Evolutionary conservation across 2,797 vertebrate genomes (phyloP).

Genomic region (Intellagama lesueurii): DNA sequence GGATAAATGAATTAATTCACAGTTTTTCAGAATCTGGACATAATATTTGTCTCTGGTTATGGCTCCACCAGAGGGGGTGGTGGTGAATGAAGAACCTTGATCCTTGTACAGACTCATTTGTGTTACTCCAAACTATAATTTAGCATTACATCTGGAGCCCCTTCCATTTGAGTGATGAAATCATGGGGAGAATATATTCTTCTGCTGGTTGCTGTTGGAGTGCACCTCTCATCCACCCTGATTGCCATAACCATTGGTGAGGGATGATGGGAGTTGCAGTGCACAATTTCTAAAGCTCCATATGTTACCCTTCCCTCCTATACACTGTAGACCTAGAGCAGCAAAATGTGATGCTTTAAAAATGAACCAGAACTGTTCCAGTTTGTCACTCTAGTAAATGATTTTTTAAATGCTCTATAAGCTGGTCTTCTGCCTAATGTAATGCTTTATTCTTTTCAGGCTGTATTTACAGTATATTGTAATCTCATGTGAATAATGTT

Average conservation of each 20-base stretch:
- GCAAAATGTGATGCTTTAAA: not conserved
- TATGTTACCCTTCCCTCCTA: not conserved
- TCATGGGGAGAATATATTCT: not conserved
- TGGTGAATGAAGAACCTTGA: not conserved
- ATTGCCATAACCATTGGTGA: not conserved
- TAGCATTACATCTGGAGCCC: not conserved
- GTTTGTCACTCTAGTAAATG: not conserved
- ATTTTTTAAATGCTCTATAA: not conserved
- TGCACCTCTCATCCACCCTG: not conserved
- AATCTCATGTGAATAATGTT: not conserved
- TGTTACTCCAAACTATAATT: not conserved
- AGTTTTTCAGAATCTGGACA: not conserved
- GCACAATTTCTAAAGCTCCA: not conserved
- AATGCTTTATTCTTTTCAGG: too few species aligned
- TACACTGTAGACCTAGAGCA: not conserved
- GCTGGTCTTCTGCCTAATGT: not conserved
- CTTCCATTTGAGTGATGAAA: not conserved
- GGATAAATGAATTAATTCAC: not conserved
- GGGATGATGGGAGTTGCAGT: not conserved
- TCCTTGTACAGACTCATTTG: not conserved
- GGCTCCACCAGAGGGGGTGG: not conserved
- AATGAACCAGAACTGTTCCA: not conserved
- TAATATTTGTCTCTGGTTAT: not conserved
- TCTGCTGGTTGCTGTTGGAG: not conserved
- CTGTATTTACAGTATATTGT: not conserved